These are phyloP conservation scores for Salmo trutta DNA, from an alignment of 2,797 vertebrate species.

Conservation along the genomic window DNA sequence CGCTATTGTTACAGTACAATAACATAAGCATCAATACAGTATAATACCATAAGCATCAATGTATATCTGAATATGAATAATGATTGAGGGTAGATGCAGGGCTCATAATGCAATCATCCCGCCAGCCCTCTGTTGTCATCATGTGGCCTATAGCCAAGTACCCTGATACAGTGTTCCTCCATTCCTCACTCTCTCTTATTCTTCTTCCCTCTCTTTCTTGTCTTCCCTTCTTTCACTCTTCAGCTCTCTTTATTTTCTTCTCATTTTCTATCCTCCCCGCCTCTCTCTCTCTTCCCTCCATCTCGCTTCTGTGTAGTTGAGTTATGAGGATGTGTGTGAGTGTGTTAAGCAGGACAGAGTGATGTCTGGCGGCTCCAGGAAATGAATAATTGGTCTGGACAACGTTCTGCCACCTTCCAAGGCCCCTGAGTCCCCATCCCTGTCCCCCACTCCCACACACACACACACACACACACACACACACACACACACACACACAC, in stretches of 20 bases:
- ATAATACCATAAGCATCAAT: neutral
- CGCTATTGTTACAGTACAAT: no score
- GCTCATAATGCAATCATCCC: neutral
- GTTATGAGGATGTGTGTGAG: constrained; percentile 46
- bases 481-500: constrained; percentile 19
- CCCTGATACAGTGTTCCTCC: neutral
- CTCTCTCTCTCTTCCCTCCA: neutral
- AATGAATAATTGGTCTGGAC: constrained; percentile 65
- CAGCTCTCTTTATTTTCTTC: neutral
- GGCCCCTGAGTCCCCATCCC: constrained; percentile 9
- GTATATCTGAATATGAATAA: neutral
- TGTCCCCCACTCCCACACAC: constrained; percentile 18
- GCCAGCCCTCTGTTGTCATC: neutral
- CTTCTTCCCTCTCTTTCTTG: neutral
- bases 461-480: neutral
- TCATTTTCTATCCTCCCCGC: constrained; percentile 5
- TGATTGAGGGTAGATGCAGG: neutral
- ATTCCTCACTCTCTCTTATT: neutral
- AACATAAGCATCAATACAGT: neutral
- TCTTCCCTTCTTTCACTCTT: neutral
- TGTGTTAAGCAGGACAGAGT: constrained; percentile 30
- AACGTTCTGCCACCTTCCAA: constrained; percentile 47
- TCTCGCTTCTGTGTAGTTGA: constrained; percentile 29
- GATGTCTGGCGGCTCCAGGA: constrained; percentile 45
- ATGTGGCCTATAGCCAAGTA: neutral